Conservation (phyloP, 1,140 invertebrate genomes). For the Drosophila navojoa region DNA sequence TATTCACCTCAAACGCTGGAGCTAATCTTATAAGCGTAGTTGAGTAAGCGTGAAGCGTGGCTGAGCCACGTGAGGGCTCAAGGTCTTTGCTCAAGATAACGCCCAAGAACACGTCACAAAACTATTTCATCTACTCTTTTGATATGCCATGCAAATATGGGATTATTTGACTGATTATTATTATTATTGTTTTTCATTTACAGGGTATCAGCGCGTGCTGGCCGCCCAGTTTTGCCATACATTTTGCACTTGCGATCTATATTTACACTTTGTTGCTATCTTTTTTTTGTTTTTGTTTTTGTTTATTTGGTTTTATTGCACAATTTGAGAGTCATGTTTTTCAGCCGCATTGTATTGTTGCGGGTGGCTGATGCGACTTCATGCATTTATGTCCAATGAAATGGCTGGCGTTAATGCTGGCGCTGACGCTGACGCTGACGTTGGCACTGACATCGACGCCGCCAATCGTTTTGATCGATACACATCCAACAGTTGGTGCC, state of each 20-base stretch:
- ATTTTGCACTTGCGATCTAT: constrained; percentile 34
- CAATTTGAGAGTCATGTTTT: constrained; percentile 64
- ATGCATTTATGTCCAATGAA: constrained; percentile 23
- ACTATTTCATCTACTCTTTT: no score
- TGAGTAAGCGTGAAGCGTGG: no score
- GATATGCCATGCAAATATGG: no score
- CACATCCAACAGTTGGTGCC: constrained; percentile 46
- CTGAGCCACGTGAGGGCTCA: no score
- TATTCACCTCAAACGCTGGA: no score
- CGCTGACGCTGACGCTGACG: constrained; percentile 13
- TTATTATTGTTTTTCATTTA: neutral
- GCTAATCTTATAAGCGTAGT: no score
- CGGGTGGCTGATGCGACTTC: constrained; percentile 6
- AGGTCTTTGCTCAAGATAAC: no score
- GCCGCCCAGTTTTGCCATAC: neutral
- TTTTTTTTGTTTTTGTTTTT: neutral
- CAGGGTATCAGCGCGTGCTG: neutral
- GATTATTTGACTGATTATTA: no score
- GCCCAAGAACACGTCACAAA: no score
- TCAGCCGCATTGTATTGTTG: constrained; percentile 16
- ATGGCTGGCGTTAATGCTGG: constrained; percentile 23
- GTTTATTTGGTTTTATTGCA: constrained; percentile 48
- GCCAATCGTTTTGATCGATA: constrained; percentile 59
- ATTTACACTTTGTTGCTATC: constrained; percentile 11
- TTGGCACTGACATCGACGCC: constrained; percentile 16